Percentiles rank a stretch among this genome's conserved stretches.
Evolutionary conservation across 1,140 invertebrate genomes (phyloP).

Genomic region (Adoxophyes honmai): DNA sequence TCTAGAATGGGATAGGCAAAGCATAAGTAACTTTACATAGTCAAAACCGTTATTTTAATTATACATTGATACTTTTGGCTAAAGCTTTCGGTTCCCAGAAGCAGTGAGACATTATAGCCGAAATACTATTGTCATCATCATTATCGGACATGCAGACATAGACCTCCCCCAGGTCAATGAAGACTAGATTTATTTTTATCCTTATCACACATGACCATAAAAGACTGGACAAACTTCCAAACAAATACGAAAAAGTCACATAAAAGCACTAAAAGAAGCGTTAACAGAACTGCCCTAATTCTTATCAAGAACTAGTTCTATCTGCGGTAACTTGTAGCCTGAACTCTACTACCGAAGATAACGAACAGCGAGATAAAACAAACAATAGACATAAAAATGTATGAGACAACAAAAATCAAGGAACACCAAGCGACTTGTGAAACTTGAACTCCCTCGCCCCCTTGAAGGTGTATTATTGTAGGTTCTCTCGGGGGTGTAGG

Average conservation of each 20-base stretch:
- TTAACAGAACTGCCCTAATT: not conserved
- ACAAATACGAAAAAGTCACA: not conserved
- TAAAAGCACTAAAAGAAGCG: not conserved
- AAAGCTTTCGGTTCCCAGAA: too few species aligned
- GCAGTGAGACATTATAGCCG: too few species aligned
- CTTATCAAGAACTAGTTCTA: not conserved
- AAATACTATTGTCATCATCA: too few species aligned
- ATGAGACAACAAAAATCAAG: conserved; percentile 14
- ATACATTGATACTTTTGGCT: too few species aligned
- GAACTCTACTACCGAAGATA: not conserved
- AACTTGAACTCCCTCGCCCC: not conserved
- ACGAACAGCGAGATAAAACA: conserved; percentile 10
- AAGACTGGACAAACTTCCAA: too few species aligned
- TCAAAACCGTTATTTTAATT: too few species aligned
- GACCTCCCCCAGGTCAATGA: too few species aligned
- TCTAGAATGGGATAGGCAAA: too few species aligned
- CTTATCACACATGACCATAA: too few species aligned
- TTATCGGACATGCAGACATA: too few species aligned
- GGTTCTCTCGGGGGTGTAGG: not conserved
- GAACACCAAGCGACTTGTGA: conserved; percentile 1
- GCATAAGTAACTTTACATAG: too few species aligned
- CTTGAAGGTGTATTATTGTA: not conserved
- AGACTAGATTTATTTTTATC: too few species aligned
- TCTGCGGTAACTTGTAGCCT: not conserved
- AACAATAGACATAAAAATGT: conserved; percentile 14